A percentile compares a stretch with the other conserved stretches of the same genome.
phyloP scores from a whole-genome alignment of 2,888 invertebrate species.

The Spodoptera exigua region DNA sequence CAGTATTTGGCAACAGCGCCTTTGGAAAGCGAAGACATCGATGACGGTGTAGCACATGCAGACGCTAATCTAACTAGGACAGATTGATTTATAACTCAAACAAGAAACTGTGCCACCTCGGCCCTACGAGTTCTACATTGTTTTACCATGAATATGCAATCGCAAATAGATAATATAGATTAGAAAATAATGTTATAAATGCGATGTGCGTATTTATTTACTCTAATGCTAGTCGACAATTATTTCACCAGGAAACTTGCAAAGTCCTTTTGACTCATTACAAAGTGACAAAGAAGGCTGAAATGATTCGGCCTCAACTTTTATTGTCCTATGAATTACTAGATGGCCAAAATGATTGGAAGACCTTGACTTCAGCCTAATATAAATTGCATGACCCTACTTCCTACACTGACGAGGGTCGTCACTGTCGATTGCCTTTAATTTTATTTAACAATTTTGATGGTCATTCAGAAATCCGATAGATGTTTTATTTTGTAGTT shows the following conservation, averaged over 20 bases:
- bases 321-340: conserved; percentile 84
- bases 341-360: conserved; percentile 85
- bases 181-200: conserved; percentile 46
- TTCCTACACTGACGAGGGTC: conserved; percentile 83
- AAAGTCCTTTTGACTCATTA: conserved; percentile 44
- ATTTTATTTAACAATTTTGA: conserved; percentile 70
- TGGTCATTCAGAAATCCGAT: conserved; percentile 56
- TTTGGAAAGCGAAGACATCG: conserved; percentile 83
- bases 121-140: conserved; percentile 82
- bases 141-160: conserved; percentile 81
- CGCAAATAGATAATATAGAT: conserved; percentile 68
- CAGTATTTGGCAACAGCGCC: conserved; percentile 78
- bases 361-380: conserved; percentile 86
- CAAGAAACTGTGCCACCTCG: conserved; percentile 87
- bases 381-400: conserved; percentile 85
- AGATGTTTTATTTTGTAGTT: conserved; percentile 41
- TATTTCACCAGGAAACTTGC: conserved; percentile 40
- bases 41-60: conserved; percentile 74
- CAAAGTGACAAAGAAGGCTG: conserved; percentile 51
- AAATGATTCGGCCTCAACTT: conserved; percentile 77
- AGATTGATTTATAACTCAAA: conserved; percentile 85
- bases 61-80: conserved; percentile 85
- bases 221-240: conserved; percentile 21
- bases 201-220: conserved; percentile 5
- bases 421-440: conserved; percentile 78